Conservation (phyloP, 2,113 vertebrate genomes). For the Neogobius melanostomus region DNA sequence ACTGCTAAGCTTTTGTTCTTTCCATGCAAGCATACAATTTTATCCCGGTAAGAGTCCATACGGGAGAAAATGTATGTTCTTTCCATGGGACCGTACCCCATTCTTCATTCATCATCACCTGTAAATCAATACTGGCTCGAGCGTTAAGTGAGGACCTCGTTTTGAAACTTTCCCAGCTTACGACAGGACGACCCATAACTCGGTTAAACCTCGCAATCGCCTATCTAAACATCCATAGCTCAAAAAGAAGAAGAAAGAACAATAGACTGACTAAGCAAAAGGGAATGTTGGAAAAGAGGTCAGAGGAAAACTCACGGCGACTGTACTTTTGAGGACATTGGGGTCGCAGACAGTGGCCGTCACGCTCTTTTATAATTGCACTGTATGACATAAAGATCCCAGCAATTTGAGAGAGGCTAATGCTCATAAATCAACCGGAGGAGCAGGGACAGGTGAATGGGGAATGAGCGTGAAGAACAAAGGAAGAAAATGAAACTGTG, state of each 20-base stretch:
- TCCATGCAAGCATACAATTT: not conserved
- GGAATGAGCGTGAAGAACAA: constrained; percentile 10
- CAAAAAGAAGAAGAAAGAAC: not conserved
- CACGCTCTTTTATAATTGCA: constrained; percentile 52
- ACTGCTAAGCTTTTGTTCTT: not conserved
- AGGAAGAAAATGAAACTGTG: constrained; percentile 22
- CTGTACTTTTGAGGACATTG: constrained; percentile 37
- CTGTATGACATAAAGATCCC: constrained; percentile 56
- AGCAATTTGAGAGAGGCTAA: constrained; percentile 43
- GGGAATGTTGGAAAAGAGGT: constrained; percentile 24
- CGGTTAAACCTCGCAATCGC: too few species aligned
- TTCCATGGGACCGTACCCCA: too few species aligned
- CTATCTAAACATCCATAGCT: not conserved
- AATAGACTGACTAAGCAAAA: not conserved
- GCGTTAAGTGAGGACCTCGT: too few species aligned
- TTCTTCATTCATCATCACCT: too few species aligned
- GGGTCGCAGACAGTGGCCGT: constrained; percentile 48
- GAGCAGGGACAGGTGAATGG: constrained; percentile 38
- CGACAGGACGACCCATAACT: too few species aligned
- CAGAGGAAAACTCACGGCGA: constrained; percentile 25
- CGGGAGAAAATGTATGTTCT: not conserved
- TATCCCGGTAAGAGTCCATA: not conserved
- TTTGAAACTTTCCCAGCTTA: too few species aligned
- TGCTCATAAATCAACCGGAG: constrained; percentile 55
- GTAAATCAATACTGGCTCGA: too few species aligned